Evolutionary conservation across 2,888 invertebrate species (phyloP).

Genomic region (Strigamia crassipes): DNA sequence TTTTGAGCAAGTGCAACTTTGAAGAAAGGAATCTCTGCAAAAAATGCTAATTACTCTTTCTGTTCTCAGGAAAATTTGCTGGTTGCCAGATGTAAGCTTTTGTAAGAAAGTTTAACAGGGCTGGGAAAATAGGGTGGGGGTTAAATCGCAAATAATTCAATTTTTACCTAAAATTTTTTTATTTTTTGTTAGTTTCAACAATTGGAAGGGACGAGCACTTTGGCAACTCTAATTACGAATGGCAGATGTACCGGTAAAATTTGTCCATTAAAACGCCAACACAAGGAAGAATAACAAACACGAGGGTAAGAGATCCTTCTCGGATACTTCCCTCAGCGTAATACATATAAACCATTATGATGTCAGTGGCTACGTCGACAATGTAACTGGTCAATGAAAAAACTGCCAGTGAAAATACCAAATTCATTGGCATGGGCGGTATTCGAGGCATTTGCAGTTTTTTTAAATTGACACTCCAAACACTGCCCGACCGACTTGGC

Average conservation of each 20-base stretch:
- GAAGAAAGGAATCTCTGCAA: background rate
- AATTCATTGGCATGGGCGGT: background rate
- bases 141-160: too few species aligned
- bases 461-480: background rate
- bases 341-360: background rate
- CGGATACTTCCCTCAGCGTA: background rate
- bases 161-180: too few species aligned
- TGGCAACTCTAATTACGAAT: too few species aligned
- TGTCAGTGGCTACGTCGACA: background rate
- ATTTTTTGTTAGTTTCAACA: too few species aligned
- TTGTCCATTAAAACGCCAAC: background rate
- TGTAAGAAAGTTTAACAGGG: too few species aligned
- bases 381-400: slow-evolving; percentile 6
- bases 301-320: background rate
- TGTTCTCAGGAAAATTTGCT: too few species aligned
- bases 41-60: too few species aligned
- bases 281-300: background rate
- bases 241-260: slow-evolving; percentile 23
- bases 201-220: too few species aligned
- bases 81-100: too few species aligned
- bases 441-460: background rate
- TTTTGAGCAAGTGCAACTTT: background rate
- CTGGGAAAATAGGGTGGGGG: background rate
- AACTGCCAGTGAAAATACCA: background rate
- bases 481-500: background rate